phyloP scores from a whole-genome alignment of 2,797 vertebrate genomes.

The Phaenicophaeus curvirostris region DNA sequence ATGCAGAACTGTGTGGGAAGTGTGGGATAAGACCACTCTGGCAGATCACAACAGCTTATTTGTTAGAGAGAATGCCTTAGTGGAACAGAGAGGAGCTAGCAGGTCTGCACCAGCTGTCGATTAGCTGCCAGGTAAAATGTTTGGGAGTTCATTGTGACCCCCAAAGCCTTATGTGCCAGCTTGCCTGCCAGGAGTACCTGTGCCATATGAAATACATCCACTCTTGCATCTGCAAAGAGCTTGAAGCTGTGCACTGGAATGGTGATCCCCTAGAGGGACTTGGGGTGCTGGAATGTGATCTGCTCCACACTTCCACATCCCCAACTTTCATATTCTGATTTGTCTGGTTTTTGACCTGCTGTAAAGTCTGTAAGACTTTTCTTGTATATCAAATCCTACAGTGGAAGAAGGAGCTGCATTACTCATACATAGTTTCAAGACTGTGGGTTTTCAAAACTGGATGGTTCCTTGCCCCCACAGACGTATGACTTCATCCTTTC shows the following conservation, averaged over 20 bases:
- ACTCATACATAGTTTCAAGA: conserved; percentile 41
- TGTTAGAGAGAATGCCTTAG: not conserved
- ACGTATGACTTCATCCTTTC: not conserved
- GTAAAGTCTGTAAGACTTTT: not conserved
- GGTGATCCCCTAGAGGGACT: not conserved
- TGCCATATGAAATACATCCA: fast-evolving
- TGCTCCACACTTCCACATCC: fast-evolving
- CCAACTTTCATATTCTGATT: not conserved
- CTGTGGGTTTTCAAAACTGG: not conserved
- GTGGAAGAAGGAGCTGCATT: not conserved
- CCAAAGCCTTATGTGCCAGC: not conserved
- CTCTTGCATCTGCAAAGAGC: not conserved
- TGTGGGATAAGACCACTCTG: not conserved
- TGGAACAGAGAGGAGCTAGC: not conserved
- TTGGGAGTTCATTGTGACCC: not conserved
- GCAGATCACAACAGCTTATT: not conserved
- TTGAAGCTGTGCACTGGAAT: not conserved
- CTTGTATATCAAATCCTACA: not conserved
- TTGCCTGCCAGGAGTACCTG: not conserved
- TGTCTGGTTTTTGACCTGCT: not conserved
- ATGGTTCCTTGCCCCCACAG: not conserved
- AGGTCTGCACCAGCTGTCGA: not conserved
- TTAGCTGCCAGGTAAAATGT: not conserved
- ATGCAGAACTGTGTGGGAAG: not conserved
- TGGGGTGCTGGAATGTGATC: fast-evolving